Evolutionary conservation across 2,113 vertebrate genomes (phyloP).

Genomic region (Tachuris rubrigastra): DNA sequence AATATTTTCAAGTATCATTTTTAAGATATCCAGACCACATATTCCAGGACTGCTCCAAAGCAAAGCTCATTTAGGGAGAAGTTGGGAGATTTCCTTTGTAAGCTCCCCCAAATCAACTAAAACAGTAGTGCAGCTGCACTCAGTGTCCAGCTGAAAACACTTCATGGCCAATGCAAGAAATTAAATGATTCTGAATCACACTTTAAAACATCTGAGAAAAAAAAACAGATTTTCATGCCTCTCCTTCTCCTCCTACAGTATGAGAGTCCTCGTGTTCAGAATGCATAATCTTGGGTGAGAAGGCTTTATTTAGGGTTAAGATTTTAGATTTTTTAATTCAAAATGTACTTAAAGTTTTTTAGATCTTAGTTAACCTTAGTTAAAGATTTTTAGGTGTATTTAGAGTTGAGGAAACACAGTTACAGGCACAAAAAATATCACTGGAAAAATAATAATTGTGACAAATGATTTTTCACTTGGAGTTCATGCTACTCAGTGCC

Average conservation of each 20-base stretch:
- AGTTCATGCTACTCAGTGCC: background rate
- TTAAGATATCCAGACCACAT: background rate
- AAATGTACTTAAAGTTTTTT: background rate
- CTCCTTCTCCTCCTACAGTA: fast-evolving
- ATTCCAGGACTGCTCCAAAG: background rate
- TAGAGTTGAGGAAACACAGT: background rate
- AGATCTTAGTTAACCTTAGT: background rate
- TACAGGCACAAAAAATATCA: background rate
- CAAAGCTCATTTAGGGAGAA: background rate
- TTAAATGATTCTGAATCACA: background rate
- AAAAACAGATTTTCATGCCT: background rate
- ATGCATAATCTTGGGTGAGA: too few relatives aligned
- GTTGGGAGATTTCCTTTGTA: background rate
- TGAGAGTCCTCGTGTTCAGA: background rate
- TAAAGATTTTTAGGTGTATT: background rate
- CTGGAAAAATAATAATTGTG: background rate
- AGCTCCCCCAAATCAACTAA: background rate
- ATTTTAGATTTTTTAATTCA: background rate
- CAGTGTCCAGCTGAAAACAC: background rate
- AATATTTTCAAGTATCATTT: background rate
- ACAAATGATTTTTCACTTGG: background rate
- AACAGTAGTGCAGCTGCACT: too few relatives aligned
- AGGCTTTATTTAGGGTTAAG: background rate
- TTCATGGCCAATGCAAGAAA: background rate
- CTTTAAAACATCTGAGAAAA: background rate